phyloP scores from a whole-genome alignment of 2,113 vertebrate genomes.

The Cynopterus brachyotis region DNA sequence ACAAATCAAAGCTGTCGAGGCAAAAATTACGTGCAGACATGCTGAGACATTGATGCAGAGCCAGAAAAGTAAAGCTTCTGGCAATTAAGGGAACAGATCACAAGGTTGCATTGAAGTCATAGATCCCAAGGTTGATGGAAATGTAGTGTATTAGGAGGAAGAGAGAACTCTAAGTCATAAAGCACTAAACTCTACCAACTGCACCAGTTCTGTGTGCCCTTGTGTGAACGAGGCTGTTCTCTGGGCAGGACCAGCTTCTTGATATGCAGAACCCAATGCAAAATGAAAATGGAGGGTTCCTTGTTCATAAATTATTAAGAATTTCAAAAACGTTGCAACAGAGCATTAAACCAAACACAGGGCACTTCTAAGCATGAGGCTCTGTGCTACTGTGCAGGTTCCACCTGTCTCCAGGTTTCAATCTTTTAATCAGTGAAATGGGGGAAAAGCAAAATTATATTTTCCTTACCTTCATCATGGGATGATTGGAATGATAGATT shows the following conservation, averaged over 20 bases:
- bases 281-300: neutral
- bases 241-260: neutral
- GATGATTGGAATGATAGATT: neutral
- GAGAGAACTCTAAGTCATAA: neutral
- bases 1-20: constrained; percentile 51
- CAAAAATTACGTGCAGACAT: constrained; percentile 28
- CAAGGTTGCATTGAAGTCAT: neutral
- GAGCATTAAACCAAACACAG: neutral
- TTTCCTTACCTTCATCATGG: neutral
- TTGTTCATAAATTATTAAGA: neutral
- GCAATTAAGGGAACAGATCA: neutral
- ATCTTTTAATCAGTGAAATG: neutral
- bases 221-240: neutral
- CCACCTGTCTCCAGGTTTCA: neutral
- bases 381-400: neutral
- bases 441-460: neutral
- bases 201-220: neutral
- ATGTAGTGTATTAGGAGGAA: neutral
- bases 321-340: neutral
- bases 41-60: neutral
- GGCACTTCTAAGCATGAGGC: neutral
- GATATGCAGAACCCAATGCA: neutral
- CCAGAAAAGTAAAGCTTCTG: neutral
- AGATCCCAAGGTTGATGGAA: neutral
- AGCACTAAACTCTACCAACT: neutral